These are phyloP conservation scores for Drosophila kuntzei DNA, from an alignment of 2,888 invertebrate species.

Conservation along the genomic window DNA sequence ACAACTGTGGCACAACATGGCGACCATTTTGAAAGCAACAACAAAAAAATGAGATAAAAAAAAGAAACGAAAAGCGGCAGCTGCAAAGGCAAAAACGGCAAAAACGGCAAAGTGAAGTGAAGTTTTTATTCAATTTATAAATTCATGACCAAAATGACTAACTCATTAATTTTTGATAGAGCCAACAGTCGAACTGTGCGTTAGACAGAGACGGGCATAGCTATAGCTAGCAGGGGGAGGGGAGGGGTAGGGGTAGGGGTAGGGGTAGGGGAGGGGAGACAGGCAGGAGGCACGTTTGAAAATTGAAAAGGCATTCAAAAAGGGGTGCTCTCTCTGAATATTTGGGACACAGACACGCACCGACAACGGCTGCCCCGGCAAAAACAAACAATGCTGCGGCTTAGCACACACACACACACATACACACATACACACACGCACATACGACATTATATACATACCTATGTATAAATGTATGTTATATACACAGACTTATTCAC, in stretches of 20 bases:
- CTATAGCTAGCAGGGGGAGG: slow-evolving; percentile 3
- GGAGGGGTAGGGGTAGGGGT: background rate
- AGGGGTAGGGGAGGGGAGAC: background rate
- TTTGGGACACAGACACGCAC: slow-evolving; percentile 63
- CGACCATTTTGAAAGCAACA: slow-evolving; percentile 74
- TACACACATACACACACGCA: slow-evolving; percentile 25
- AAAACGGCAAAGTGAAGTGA: slow-evolving; percentile 60
- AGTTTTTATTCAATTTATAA: slow-evolving; percentile 80
- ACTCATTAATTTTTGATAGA: slow-evolving; percentile 79
- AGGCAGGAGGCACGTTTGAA: slow-evolving; percentile 23
- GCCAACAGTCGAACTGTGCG: slow-evolving; percentile 32
- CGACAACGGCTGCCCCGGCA: slow-evolving; percentile 51
- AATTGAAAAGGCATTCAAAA: slow-evolving; percentile 55
- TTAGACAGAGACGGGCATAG: slow-evolving; percentile 22
- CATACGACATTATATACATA: slow-evolving; percentile 20
- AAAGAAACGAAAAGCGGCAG: slow-evolving; percentile 62
- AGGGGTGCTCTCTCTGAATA: slow-evolving; percentile 58
- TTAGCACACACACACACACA: slow-evolving; percentile 59
- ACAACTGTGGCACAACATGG: slow-evolving; percentile 26
- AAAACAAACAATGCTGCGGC: slow-evolving; percentile 74
- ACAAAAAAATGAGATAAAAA: slow-evolving; percentile 19
- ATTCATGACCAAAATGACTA: slow-evolving; percentile 80
- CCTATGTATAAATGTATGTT: slow-evolving; percentile 34
- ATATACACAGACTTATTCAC: slow-evolving; percentile 21
- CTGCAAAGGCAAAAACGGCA: slow-evolving; percentile 53